Evolutionary conservation across 2,797 vertebrate species (phyloP), one percentile per base, ranked within the genome.

Genomic region (Intellagama lesueurii): DNA sequence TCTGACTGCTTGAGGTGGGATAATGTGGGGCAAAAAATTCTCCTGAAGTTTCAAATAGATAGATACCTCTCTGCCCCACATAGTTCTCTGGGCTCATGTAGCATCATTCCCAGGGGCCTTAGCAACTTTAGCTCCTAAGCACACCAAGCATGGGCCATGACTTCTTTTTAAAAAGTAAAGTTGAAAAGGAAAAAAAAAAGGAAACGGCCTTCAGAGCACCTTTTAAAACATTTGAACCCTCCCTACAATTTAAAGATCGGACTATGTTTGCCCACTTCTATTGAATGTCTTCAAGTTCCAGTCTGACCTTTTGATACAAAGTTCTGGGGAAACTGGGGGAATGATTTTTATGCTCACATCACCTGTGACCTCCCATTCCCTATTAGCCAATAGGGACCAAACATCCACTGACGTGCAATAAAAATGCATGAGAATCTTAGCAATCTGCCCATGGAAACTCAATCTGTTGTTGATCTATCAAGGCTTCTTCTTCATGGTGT

Each of bases 391-490:
- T 94, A 88, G 92, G 86, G 91, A 91, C 91, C 92, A 91, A 94
- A 88, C 85, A 90, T 88, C 19, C 87, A 89, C 91, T 92, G 95
- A n/a, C 80, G 93, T 64, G 52, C 83, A 92, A 89, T 90, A 94
- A 95, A 95, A 90, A 90, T 91, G 89, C 86, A 94, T 90, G 89
- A 68, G 81, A 87, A 95, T 90, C 90, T 52, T 72, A 32, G n/a
- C 70, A 85, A 95, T 95, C 94, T 91, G 92, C 91, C 91, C 76
- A 73, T 12, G 81, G 87, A 94, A 89, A 93, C 86, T 92, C 92
- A 89, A 93, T 92, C 93, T 94, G 87, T 94, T 95, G 95, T 91
- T 94, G 83, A 82, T 76, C 64, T 69, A 77, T 40, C 94, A 93
- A 94, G 72, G 40, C 14, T 32, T 94, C 92, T 92, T 93, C 89